These are phyloP conservation scores for Cervus canadensis DNA, from an alignment of 2,113 vertebrate species.

Conservation along the genomic window DNA sequence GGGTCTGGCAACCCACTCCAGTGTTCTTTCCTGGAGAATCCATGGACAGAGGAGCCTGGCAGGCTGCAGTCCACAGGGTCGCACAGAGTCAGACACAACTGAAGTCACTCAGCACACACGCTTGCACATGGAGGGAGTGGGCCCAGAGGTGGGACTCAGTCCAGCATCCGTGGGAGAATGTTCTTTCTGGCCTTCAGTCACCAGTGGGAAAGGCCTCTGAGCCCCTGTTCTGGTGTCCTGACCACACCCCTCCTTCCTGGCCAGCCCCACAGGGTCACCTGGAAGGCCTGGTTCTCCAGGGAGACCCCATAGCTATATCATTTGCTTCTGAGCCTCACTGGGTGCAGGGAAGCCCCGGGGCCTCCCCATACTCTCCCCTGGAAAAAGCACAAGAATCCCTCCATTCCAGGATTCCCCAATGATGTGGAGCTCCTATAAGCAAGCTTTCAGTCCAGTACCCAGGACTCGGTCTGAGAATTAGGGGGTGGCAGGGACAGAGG, in stretches of 20 bases:
- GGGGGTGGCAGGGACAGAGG: background rate
- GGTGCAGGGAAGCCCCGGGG: accelerated
- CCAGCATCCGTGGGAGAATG: background rate
- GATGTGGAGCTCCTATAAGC: background rate
- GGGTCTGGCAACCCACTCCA: background rate
- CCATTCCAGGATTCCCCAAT: background rate
- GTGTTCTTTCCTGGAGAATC: background rate
- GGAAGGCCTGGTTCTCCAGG: background rate
- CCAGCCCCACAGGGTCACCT: background rate
- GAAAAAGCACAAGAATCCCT: background rate
- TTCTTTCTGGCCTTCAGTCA: background rate
- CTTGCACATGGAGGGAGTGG: background rate
- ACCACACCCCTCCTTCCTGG: background rate
- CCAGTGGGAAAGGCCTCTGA: background rate
- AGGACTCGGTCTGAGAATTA: background rate
- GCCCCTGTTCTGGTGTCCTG: background rate
- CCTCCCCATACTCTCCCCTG: background rate
- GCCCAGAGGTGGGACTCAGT: background rate
- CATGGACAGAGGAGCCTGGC: background rate
- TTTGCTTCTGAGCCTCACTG: background rate
- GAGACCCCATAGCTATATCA: background rate
- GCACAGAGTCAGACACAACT: background rate
- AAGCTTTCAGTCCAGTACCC: background rate
- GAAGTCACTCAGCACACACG: accelerated
- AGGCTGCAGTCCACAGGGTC: background rate